These are phyloP conservation scores for Athalia rosae DNA, from an alignment of 2,888 invertebrate species.

Conservation along the genomic window DNA sequence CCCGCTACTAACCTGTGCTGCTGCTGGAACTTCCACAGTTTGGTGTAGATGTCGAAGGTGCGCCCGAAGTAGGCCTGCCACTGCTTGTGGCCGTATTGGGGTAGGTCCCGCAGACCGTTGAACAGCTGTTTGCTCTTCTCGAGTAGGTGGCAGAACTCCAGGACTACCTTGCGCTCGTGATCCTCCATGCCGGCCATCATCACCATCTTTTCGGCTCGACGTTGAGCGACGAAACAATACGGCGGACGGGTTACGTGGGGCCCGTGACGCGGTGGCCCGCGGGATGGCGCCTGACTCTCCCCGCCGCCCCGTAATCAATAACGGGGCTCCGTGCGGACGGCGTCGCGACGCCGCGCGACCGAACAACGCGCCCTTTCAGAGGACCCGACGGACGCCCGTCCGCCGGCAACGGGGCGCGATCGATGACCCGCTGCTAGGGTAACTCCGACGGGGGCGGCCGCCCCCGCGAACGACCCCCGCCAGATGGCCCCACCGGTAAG, in stretches of 20 bases:
- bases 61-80: constrained; percentile 98
- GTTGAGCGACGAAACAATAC: too few species aligned
- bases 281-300: constrained; percentile 62
- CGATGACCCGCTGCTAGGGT: constrained; percentile 29
- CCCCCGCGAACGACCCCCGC: not conserved
- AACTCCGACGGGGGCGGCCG: constrained; percentile 3
- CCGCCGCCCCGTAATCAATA: constrained; percentile 62
- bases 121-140: constrained; percentile 98
- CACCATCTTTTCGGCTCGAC: constrained; percentile 80
- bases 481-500: too few species aligned
- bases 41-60: constrained; percentile 98
- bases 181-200: constrained; percentile 89
- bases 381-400: constrained; percentile 3
- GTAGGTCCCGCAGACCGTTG: constrained; percentile 96
- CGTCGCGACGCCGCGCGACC: constrained; percentile 49
- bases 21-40: constrained; percentile 98
- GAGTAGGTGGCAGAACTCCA: constrained; percentile 96
- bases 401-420: constrained; percentile 33
- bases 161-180: constrained; percentile 92
- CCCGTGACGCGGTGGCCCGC: constrained; percentile 63
- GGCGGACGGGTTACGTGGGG: constrained; percentile 46
- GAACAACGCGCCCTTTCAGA: constrained; percentile 43
- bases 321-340: constrained; percentile 57
- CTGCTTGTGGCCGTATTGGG: constrained; percentile 97
- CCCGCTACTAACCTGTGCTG: constrained; percentile 84